Evolutionary conservation across 2,113 vertebrate genomes (phyloP), one percentile per base, ranked within the genome.

Genomic region (Callocephalon fimbriatum): DNA sequence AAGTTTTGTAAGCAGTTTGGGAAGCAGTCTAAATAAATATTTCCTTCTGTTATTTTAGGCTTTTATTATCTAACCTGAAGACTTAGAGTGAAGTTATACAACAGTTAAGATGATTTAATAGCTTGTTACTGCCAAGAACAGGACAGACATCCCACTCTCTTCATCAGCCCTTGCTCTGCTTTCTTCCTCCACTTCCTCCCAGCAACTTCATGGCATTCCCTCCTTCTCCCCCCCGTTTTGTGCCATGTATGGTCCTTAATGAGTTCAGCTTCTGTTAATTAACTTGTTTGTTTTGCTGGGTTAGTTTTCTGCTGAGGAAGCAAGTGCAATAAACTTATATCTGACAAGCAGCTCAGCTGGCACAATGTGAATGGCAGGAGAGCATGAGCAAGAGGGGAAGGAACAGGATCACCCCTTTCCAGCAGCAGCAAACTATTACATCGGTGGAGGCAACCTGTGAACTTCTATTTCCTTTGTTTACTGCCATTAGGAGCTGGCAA

Each of bases 31-130:
- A 81, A 93, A 81, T 91, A 93, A 93, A 88, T 83, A 76, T 67
- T 92, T 88, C 93, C 94, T 95, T 86, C 59, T 94, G 82, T 88
- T 96, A 95, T 88, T 95, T 95, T 74, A 95, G 81, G 72, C 50
- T 86, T 88, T 82, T 85, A 75, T 93, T 88, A 92, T 86, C 54
- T 76, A 95, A 88, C 86, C 79, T 96, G 91, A 95, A 95, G 88
- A 94, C 50, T 88, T 32, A 48, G 25, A 95, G 35, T 58, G 75
- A 92, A 96, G 95, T 95, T 96, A 96, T 90, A 97, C 91, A 96
- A 95, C 91, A 93, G 86, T 58, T 81, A 90, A 77, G 75, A 96
- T 95, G 75, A 97, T 94, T 97, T 94, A 96, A 94, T 94, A 94
- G 82, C 75, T 80, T 81, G 83, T 80, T 88, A 92, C 94, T 95